phyloP scores from a whole-genome alignment of 2,888 invertebrate genomes.

The Listrodromus nycthemerus region DNA sequence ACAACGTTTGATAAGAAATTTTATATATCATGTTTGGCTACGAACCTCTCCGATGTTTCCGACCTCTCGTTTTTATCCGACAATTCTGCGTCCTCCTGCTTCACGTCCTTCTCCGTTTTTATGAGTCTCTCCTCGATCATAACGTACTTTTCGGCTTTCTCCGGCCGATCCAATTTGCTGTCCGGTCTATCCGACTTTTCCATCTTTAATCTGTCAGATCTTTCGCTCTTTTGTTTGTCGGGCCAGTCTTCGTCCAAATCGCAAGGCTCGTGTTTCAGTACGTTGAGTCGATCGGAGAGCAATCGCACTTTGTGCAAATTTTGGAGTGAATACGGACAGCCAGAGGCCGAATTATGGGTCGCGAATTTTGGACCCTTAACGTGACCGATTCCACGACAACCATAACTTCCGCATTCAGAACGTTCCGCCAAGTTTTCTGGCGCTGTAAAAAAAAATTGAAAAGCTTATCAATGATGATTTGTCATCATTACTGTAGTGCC shows the following conservation, averaged over 20 bases:
- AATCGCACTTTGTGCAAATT: slow-evolving; percentile 85
- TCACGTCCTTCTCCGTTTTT: slow-evolving; percentile 78
- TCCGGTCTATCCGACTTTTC: slow-evolving; percentile 78
- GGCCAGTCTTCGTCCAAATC: slow-evolving; percentile 80
- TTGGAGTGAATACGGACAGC: slow-evolving; percentile 91
- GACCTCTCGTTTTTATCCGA: slow-evolving; percentile 79
- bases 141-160: slow-evolving; percentile 61
- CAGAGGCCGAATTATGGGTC: slow-evolving; percentile 89
- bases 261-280: slow-evolving; percentile 83
- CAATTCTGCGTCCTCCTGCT: slow-evolving; percentile 80
- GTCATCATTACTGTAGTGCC: background rate
- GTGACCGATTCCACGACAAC: slow-evolving; percentile 96
- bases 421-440: slow-evolving; percentile 87
- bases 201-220: slow-evolving; percentile 78
- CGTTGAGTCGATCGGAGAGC: slow-evolving; percentile 85
- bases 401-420: slow-evolving; percentile 92
- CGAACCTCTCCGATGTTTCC: slow-evolving; percentile 79
- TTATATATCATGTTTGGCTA: slow-evolving; percentile 34
- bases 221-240: slow-evolving; percentile 78
- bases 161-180: slow-evolving; percentile 67
- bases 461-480: background rate
- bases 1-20: slow-evolving; percentile 10
- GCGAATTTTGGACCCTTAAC: slow-evolving; percentile 91
- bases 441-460: slow-evolving; percentile 83
- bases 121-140: slow-evolving; percentile 75